Conservation (phyloP, 2,888 invertebrate genomes). For the Prosopocoilus inquinatus region DNA sequence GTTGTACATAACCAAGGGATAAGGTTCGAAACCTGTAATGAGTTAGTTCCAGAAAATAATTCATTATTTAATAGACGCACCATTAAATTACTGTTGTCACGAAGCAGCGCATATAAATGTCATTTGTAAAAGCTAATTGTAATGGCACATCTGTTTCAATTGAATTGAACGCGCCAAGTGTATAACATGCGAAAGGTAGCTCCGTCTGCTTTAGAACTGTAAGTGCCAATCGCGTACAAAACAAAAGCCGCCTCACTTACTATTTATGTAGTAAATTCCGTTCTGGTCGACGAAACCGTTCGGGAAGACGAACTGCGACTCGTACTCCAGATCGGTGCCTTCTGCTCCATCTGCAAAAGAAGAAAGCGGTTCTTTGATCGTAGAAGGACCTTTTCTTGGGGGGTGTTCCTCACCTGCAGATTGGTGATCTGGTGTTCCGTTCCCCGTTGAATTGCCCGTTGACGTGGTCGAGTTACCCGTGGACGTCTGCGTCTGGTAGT, state of each 20-base stretch:
- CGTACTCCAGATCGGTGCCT: slow-evolving; percentile 48
- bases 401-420: slow-evolving; percentile 42
- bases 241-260: slow-evolving; percentile 42
- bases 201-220: not conserved
- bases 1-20: slow-evolving; percentile 48
- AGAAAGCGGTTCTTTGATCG: slow-evolving; percentile 16
- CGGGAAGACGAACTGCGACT: slow-evolving; percentile 50
- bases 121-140: not conserved
- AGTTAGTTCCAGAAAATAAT: not conserved
- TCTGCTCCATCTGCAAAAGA: slow-evolving; percentile 36
- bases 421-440: slow-evolving; percentile 51
- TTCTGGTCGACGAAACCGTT: slow-evolving; percentile 55
- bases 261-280: slow-evolving; percentile 53
- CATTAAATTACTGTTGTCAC: not conserved
- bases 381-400: too few relatives aligned
- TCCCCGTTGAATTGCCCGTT: slow-evolving; percentile 48
- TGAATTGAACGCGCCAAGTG: not conserved
- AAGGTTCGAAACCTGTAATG: slow-evolving; percentile 47
- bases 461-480: slow-evolving; percentile 45
- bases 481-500: slow-evolving; percentile 47
- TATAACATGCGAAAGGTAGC: not conserved
- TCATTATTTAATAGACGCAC: not conserved
- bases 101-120: not conserved
- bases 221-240: not conserved
- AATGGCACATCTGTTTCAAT: not conserved